These are phyloP conservation scores for Porphyrio hochstetteri DNA, from an alignment of 2,113 vertebrate genomes.

Conservation along the genomic window DNA sequence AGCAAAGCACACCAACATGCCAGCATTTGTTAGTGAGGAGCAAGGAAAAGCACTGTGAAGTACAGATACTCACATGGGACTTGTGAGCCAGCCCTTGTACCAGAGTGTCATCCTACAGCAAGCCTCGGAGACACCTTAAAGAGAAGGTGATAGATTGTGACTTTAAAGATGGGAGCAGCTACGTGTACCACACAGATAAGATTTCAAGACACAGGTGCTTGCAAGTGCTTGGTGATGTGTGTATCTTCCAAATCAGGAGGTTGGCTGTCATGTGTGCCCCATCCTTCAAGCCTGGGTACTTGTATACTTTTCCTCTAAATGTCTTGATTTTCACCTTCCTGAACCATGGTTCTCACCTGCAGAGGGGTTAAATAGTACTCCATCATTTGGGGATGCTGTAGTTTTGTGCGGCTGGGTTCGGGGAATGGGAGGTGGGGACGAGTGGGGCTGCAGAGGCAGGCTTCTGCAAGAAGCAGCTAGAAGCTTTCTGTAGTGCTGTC, in stretches of 20 bases:
- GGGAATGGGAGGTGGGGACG: too few species aligned
- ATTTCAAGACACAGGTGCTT: neutral
- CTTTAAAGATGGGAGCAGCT: neutral
- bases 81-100: neutral
- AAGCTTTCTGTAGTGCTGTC: too few species aligned
- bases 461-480: too few species aligned
- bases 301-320: neutral
- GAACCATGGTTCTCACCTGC: neutral
- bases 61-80: neutral
- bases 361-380: neutral
- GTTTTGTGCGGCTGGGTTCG: too few species aligned
- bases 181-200: neutral
- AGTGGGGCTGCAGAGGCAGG: too few species aligned
- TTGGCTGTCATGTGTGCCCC: accelerated
- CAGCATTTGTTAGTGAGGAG: neutral
- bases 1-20: neutral
- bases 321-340: neutral
- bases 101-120: neutral
- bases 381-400: neutral
- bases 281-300: neutral
- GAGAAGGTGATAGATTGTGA: neutral
- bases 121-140: neutral
- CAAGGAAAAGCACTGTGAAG: neutral
- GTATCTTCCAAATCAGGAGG: neutral
- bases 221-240: neutral